Evolutionary conservation across 23 tunicate species (phyloP), one percentile per base, ranked within the genome.

Genomic region (Trididemnum miniatum): DNA sequence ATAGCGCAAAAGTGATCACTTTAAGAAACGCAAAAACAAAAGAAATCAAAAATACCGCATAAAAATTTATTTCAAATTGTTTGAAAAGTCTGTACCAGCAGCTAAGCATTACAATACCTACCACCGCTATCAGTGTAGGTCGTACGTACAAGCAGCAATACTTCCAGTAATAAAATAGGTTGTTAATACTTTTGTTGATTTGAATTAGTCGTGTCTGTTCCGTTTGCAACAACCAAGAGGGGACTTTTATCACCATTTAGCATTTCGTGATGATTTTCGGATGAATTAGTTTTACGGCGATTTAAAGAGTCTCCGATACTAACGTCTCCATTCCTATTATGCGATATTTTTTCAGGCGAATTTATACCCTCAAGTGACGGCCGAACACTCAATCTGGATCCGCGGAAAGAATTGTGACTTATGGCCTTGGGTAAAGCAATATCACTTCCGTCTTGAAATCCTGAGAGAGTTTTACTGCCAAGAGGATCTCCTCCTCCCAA

Each of bases 401-500:
- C 83, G 0, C 90, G 39, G 20, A 86, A 73, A 31, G 84, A 79
- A 0, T 84, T 84, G 35, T 85, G 65, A 34, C 71, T 77, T 40
- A 69, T 3, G 26, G 67, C 4, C 32, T 31, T 67, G 20, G 37
- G 75, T 30, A 31, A 5, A 62, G 4, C 67, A 26, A 26, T 4
- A 5, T 31, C 75, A 30, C 75, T n/a, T 2, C 29, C 67, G 34
- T 75, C 69, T 7, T 82, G 60, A 37, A 35, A 52, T 0, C 77
- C 79, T 34, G 2, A 2, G 3, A 54, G 2, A 38, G 26, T 7
- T 24, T 22, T 4, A n/a, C 35, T 37, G 3, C 67, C 75, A 67
- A 67, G 38, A 31, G 75, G 75, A 73, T 83, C 87, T 35, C 87
- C 87, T 18, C 71, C 76, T 1, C 87, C 87, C 71, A 83, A 2